Evolutionary conservation across 2,797 vertebrate species (phyloP), one percentile per base, ranked within the genome.

Genomic region (Sebastes goodei): DNA sequence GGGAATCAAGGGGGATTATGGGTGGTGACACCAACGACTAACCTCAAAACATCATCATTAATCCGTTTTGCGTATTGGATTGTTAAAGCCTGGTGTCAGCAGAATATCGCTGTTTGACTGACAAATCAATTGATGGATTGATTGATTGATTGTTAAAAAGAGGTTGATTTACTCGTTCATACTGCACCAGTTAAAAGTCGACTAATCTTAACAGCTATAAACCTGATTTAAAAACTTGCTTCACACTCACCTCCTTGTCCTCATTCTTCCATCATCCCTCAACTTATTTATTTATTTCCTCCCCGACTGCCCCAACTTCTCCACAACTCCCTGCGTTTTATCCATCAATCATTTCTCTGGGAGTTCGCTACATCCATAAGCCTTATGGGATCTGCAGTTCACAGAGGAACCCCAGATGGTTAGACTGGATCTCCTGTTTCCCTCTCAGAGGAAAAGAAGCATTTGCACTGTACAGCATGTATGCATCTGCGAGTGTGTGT

Each of bases 361-460:
- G 68, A 78, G 68, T 23, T 17, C n/a, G 81, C 65, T 63, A 20
- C 63, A 52, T 30, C 76, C 76, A 32, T 74, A 69, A 90, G 79
- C 71, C 89, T 91, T 86, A 52, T 86, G 87, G 87, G 87, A 90
- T 83, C 84, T 81, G 30, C 68, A 87, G 89, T 83, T 80, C 84
- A 38, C 78, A 87, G 79, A 86, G 73, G 63, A 86, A 49, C 61
- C 80, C 80, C 78, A 86, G 81, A 74, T 83, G 84, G 90, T 91
- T 80, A 80, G n/a, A 86, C 72, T 74, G 73, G 53, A 71, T 91
- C 87, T 87, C 80, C 74, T 7, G 55, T 91, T 93, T 87, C 79
- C 53, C 55, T 71, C 49, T 42, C 42, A 27, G 15, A 73, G 82
- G 25, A 75, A 42, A 75, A 76, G 11, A 46, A 42, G 20, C 33